Evolutionary conservation across 1,140 invertebrate genomes (phyloP).

Genomic region (Homalodisca vitripennis): DNA sequence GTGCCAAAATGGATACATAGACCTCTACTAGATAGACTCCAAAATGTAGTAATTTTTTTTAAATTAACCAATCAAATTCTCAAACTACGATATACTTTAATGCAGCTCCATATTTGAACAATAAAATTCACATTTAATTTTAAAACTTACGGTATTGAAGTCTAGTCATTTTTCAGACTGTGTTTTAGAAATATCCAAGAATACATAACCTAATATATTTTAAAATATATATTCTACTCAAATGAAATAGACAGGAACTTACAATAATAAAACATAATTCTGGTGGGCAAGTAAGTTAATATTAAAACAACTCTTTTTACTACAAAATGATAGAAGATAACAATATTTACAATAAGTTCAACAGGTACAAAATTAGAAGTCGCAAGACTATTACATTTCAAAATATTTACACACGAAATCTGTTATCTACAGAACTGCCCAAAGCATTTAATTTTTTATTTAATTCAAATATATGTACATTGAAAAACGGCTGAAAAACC

Average conservation of each 20-base stretch:
- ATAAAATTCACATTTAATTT: too few species aligned
- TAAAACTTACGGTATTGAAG: too few species aligned
- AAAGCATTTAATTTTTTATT: not conserved
- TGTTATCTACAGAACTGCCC: conserved; percentile 8
- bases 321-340: not conserved
- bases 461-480: not conserved
- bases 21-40: too few species aligned
- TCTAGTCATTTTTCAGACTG: too few species aligned
- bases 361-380: conserved; percentile 17
- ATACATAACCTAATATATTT: too few species aligned
- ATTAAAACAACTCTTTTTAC: not conserved
- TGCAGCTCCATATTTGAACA: too few species aligned
- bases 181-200: too few species aligned
- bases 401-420: conserved; percentile 11
- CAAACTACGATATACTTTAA: too few species aligned
- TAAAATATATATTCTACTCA: too few species aligned
- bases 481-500: not conserved
- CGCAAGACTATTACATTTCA: not conserved
- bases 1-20: too few species aligned
- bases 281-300: not conserved
- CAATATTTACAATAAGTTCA: conserved; percentile 9
- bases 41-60: too few species aligned
- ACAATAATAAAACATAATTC: conserved; percentile 1
- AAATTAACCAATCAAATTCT: too few species aligned
- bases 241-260: not conserved